Evolutionary conservation across 2,888 invertebrate species (phyloP).

Genomic region (Nematopogon swammerdamellus): DNA sequence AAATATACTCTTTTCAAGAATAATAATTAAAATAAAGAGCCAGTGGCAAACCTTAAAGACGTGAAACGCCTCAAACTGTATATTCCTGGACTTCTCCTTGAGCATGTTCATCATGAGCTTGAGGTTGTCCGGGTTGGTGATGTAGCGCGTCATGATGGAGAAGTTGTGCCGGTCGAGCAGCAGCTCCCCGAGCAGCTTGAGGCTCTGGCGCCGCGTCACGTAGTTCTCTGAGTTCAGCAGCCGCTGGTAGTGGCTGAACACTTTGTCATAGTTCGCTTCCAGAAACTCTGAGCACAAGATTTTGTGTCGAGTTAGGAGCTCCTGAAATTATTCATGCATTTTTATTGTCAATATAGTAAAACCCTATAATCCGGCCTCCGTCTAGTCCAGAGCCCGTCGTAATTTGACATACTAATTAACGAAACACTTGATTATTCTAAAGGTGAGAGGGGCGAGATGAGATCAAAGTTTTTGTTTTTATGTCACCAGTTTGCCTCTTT

Average conservation of each 20-base stretch:
- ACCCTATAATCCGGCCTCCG: too few relatives aligned
- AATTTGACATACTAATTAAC: too few relatives aligned
- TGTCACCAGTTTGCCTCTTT: too few relatives aligned
- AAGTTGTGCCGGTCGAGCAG: constrained; percentile 99
- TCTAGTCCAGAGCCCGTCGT: too few relatives aligned
- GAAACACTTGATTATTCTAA: too few relatives aligned
- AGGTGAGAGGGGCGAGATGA: too few relatives aligned
- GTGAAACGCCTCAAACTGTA: constrained; percentile 99
- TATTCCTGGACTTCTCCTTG: constrained; percentile 98
- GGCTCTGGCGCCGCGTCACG: constrained; percentile 96
- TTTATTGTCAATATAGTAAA: too few relatives aligned
- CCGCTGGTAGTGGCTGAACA: constrained; percentile 95
- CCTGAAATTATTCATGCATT: constrained; percentile 54
- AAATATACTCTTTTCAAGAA: too few relatives aligned
- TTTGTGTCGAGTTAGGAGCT: constrained; percentile 91
- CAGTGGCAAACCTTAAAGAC: constrained; percentile 86
- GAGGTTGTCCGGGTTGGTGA: constrained; percentile 98
- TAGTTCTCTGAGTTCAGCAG: constrained; percentile 99
- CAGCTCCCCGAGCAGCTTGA: constrained; percentile 96
- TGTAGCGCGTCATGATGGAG: constrained; percentile 97
- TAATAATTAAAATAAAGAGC: too few relatives aligned
- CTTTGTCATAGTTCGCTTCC: constrained; percentile 98
- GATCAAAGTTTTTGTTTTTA: too few relatives aligned
- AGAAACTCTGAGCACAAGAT: constrained; percentile 96
- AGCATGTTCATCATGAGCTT: constrained; percentile 99